Conservation (phyloP, 2,888 invertebrate genomes). For the Papilio elwesi region DNA sequence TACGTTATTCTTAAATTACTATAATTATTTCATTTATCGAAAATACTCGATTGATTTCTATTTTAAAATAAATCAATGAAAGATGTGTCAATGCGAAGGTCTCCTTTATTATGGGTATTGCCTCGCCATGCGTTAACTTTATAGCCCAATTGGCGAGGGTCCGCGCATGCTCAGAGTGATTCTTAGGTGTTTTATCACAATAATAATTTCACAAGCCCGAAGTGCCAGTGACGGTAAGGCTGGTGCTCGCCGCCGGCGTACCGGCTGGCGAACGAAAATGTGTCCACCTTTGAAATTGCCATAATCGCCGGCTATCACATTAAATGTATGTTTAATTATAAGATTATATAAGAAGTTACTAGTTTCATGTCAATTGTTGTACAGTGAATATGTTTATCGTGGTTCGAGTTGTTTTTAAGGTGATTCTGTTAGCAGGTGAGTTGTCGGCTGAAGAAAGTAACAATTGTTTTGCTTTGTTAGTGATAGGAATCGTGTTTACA, state of each 20-base stretch:
- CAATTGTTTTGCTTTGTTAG: slow-evolving; percentile 46
- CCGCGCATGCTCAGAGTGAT: slow-evolving; percentile 69
- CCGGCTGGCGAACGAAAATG: slow-evolving; percentile 67
- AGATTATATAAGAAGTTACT: slow-evolving; percentile 52
- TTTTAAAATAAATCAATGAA: slow-evolving; percentile 41
- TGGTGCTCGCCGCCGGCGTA: slow-evolving; percentile 64
- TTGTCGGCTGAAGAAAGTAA: slow-evolving; percentile 39
- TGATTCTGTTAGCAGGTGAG: slow-evolving; percentile 58
- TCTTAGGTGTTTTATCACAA: slow-evolving; percentile 58
- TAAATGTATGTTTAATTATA: slow-evolving; percentile 55
- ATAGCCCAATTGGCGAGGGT: slow-evolving; percentile 68
- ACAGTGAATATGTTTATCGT: slow-evolving; percentile 61
- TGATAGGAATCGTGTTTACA: slow-evolving; percentile 22
- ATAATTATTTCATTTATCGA: neutral
- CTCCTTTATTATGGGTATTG: slow-evolving; percentile 50
- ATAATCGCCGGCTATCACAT: slow-evolving; percentile 50
- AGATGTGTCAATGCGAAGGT: slow-evolving; percentile 52
- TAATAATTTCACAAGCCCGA: slow-evolving; percentile 57
- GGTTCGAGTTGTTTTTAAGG: slow-evolving; percentile 59
- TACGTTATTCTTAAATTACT: neutral
- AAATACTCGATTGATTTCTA: slow-evolving; percentile 1
- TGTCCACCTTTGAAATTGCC: slow-evolving; percentile 51
- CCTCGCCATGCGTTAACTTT: slow-evolving; percentile 59
- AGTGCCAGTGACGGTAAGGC: slow-evolving; percentile 73
- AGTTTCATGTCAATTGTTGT: slow-evolving; percentile 74